Conservation (phyloP, 2,113 vertebrate species). For the Hypocryptadius cinnamomeus region DNA sequence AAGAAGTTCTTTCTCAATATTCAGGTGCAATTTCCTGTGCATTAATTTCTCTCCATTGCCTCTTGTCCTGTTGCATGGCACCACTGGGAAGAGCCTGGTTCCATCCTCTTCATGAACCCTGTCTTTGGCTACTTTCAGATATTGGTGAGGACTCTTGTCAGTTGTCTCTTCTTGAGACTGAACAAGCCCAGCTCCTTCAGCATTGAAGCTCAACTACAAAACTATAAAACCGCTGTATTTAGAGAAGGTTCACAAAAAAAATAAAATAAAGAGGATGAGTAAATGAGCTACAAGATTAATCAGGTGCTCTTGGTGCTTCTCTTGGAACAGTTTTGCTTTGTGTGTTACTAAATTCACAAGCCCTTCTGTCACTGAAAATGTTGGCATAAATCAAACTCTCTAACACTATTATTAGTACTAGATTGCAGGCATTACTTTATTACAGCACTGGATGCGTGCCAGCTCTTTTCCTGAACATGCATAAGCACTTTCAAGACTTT, state of each 20-base stretch:
- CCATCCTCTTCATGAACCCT: not conserved
- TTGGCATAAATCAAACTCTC: not conserved
- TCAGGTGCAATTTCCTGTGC: not conserved
- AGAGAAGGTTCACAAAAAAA: not conserved
- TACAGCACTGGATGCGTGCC: rapidly evolving
- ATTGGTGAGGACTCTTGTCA: not conserved
- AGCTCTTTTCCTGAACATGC: not conserved
- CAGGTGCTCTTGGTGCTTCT: not conserved
- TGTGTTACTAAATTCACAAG: not conserved
- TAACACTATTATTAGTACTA: not conserved
- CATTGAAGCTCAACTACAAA: not conserved
- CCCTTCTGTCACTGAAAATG: not conserved
- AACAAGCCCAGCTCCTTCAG: not conserved
- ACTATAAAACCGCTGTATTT: not conserved
- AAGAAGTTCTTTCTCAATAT: not conserved
- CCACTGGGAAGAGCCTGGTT: not conserved
- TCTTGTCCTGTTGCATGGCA: not conserved
- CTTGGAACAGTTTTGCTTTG: not conserved
- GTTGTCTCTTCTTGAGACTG: not conserved
- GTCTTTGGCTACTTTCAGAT: not conserved
- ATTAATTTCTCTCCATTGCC: not conserved
- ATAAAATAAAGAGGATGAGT: not conserved
- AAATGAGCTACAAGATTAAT: not conserved
- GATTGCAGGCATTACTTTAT: not conserved
- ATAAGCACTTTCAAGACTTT: not conserved